Evolutionary conservation across 2,888 invertebrate genomes (phyloP), one percentile per base, ranked within the genome.

Genomic region (Malthinus flaveolus): DNA sequence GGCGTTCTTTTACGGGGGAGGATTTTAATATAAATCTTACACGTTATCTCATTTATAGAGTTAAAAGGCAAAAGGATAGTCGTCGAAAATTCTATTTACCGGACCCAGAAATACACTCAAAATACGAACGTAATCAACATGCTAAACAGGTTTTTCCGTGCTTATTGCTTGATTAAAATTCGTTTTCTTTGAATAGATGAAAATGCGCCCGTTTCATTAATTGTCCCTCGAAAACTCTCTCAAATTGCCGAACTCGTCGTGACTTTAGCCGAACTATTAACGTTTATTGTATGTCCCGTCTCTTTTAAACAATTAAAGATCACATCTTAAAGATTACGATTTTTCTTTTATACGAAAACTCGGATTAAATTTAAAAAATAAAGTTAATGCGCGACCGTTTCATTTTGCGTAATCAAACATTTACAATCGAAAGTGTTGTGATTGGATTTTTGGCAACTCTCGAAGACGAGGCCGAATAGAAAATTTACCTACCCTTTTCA

Each of bases 131-230:
- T 59, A 59, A 59, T 59, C 59, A 55, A 59, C 50, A 59, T 59
- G 59, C 59, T 54, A 59, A 59, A 59, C 54, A 59, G 54, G 49
- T 44, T 37, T 46, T 50, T 50, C 23, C 48, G 46, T 50, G 54
- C 54, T 54, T 55, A 59, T 59, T 55, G 54, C 59, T 59, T 55
- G 59, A 59, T 59, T 59, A 59, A 59, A 59, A 59, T 59, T 59
- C 59, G 54, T 54, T 59, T 59, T 59, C 58, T 53, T 58, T 58
- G 58, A 58, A 54, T 54, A 47, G 53, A 51, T 39, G 57, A 52
- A 57, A 57, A 57, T 57, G 48, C 58, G 58, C 36, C 39, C 52
- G 42, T 57, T 58, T 58, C 58, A 58, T 53, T 58, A 58, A 52
- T 39, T 44, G 33, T 42, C 45, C 35, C 45, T 46, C 11, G 54